Evolutionary conservation across 2,113 vertebrate species (phyloP).

Genomic region (Pongo pygmaeus): DNA sequence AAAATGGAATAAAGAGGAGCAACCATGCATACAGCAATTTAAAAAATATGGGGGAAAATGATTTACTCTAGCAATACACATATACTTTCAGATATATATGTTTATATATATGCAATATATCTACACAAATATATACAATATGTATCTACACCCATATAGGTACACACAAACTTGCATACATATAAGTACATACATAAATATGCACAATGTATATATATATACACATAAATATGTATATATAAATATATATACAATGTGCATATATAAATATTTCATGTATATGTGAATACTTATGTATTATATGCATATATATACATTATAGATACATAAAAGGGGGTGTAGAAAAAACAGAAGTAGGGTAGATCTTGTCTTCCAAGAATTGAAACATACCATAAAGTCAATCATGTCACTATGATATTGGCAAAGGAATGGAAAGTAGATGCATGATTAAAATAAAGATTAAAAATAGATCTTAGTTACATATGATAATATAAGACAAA

Average conservation of each 20-base stretch:
- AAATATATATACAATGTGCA: not conserved
- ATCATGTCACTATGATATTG: not conserved
- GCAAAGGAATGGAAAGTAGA: not conserved
- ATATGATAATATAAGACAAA: not conserved
- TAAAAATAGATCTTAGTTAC: not conserved
- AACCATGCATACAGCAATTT: not conserved
- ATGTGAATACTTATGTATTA: not conserved
- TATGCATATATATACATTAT: not conserved
- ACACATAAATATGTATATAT: too few species aligned
- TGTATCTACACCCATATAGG: too few species aligned
- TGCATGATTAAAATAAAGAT: not conserved
- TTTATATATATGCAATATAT: not conserved
- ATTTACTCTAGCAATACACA: not conserved
- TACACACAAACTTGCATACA: not conserved
- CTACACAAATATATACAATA: not conserved
- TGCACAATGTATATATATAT: not conserved
- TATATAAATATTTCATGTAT: not conserved
- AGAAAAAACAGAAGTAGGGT: not conserved
- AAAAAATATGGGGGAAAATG: not conserved
- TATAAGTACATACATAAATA: not conserved
- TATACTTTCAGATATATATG: not conserved
- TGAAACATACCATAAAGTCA: not conserved
- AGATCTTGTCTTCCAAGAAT: not conserved
- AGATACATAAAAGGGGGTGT: not conserved
- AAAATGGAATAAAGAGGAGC: not conserved